Evolutionary conservation across 2,888 invertebrate genomes (phyloP), one percentile per base, ranked within the genome.

Genomic region (Ophion costatus): DNA sequence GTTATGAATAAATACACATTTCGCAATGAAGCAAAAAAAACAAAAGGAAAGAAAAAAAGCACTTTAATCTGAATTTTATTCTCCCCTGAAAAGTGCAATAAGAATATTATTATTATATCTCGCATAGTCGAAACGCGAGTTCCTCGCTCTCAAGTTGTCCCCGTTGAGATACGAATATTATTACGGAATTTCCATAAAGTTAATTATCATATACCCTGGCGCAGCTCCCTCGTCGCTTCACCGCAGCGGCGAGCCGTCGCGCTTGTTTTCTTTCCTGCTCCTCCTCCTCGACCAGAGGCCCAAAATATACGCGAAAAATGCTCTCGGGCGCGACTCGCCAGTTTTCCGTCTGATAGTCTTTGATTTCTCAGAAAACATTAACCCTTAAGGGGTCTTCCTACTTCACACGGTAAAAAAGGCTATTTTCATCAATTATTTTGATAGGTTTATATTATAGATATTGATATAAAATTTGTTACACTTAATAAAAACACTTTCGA

Each of bases 111-210:
- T 45, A 45, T 45, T 45, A 4, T 29, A 57, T 57, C 29, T 11
- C 29, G 51, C 56, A 22, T 11, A 22, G n/a, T 33, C 56, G 10
- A 10, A 11, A n/a, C 24, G 24, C n/a, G 70, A 33, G 70, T n/a
- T 33, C 51, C 56, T 70, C 29, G 2, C 11, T n/a, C 10, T n/a
- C 38, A 73, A 73, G 22, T 73, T 61, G 33, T 70, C 24, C 33
- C 42, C n/a, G 45, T 45, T 11, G 61, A 6, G 64, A 73, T 71
- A 17, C 51, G 64, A 84, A 75, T 78, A 69, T 84, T 84, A 75
- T 79, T 66, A 82, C 64, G 57, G 59, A 76, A 84, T 84, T 84
- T 76, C 76, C 82, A 84, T 84, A 69, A 82, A 84, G 75, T 84
- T 79, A 66, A 84, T 84, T 82, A 84, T 67, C 71, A 51, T 56